Percentiles rank a stretch among this genome's conserved stretches.
phyloP scores from a whole-genome alignment of 2,113 vertebrate genomes.

The Monopterus albus region DNA sequence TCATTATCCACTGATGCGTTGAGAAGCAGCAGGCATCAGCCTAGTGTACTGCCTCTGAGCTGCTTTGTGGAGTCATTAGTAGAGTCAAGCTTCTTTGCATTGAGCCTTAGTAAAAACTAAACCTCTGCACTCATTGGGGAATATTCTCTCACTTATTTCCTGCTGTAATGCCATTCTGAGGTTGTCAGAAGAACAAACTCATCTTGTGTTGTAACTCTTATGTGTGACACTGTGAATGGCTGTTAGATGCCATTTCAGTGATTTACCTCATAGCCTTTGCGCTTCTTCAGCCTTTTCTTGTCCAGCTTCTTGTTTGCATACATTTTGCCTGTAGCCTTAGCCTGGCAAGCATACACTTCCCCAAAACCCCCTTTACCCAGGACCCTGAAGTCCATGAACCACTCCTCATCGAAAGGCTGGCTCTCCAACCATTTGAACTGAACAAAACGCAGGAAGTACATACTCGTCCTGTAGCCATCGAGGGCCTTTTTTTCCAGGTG shows the following conservation, averaged over 20 bases:
- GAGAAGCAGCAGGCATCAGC: slow-evolving; percentile 25
- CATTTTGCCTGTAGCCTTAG: slow-evolving; percentile 85
- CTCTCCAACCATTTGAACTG: slow-evolving; percentile 84
- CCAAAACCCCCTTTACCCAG: slow-evolving; percentile 85
- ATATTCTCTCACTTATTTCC: slow-evolving; percentile 29
- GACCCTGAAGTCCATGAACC: slow-evolving; percentile 85
- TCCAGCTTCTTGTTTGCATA: slow-evolving; percentile 86
- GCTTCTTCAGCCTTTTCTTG: slow-evolving; percentile 84
- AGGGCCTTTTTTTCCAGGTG: slow-evolving; percentile 73
- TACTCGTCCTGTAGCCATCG: slow-evolving; percentile 75
- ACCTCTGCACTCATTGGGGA: slow-evolving; percentile 31
- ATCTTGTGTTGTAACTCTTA: not conserved
- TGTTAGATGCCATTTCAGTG: not conserved
- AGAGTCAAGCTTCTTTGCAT: slow-evolving; percentile 65
- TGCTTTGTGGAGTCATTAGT: slow-evolving; percentile 58
- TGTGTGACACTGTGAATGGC: not conserved
- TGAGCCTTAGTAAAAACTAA: slow-evolving; percentile 60
- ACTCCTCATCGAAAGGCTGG: slow-evolving; percentile 80
- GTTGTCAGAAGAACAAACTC: not conserved
- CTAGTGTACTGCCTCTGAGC: slow-evolving; percentile 54
- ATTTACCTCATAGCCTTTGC: slow-evolving; percentile 77
- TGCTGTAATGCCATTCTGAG: not conserved
- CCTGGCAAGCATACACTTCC: slow-evolving; percentile 83
- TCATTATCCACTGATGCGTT: slow-evolving; percentile 44
- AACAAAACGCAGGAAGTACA: slow-evolving; percentile 80